Evolutionary conservation across 2,888 invertebrate species (phyloP), one percentile per base, ranked within the genome.

Genomic region (Cremastinae sp.): DNA sequence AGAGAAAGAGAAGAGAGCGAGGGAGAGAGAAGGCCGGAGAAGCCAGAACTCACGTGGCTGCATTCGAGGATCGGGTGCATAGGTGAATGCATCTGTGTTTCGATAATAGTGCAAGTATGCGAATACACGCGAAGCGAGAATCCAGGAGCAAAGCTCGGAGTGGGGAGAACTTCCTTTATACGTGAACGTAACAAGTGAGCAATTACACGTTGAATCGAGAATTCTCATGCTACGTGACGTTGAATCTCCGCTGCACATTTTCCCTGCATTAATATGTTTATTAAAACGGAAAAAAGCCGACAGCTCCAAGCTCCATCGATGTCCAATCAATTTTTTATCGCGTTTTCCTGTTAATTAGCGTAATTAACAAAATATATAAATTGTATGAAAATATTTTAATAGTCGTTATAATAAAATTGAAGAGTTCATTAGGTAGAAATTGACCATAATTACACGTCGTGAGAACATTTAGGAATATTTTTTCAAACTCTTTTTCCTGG

Each of bases 151-250:
- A 12, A 3, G 16, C 55, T 28, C 56, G n/a, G n/a, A n/a, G n/a
- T n/a, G n/a, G n/a, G n/a, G n/a, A n/a, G n/a, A 35, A 22, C 37
- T 18, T 62, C 41, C 41, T 61, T 41, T 71, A 56, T 62, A 51
- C 62, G 39, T 37, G 55, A 35, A 66, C 53, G 61, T 74, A 71
- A 66, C 66, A 75, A 78, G 75, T 75, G 74, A 66, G 78, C 71
- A 71, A 75, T 75, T 78, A 78, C 58, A 78, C 71, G 66, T 62
- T 49, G 70, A 71, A 77, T 75, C 62, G 56, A 71, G 65, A 49
- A 75, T 71, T 66, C 68, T 53, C 58, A 12, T 53, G 45, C 39
- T 65, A 70, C 75, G 70, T 70, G 70, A 65, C 59, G 59, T 39
- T 61, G 59, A 16, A 65, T 59, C 64, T 14, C 20, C 20, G 20